These are phyloP conservation scores for Sprattus sprattus DNA, from an alignment of 2,113 vertebrate genomes.

Conservation along the genomic window DNA sequence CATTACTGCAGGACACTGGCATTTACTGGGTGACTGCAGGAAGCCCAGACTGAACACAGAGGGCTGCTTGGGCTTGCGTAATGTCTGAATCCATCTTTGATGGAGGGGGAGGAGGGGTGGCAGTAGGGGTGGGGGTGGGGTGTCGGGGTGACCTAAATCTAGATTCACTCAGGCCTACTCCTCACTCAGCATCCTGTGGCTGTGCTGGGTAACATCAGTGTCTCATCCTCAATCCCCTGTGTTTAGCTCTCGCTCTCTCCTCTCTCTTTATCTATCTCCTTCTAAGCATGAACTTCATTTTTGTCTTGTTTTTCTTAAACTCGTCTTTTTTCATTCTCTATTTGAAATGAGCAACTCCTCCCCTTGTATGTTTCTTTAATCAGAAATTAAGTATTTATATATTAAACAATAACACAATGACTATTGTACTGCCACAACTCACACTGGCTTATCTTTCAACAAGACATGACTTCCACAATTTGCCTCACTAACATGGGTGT, in stretches of 20 bases:
- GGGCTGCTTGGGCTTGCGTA: not conserved
- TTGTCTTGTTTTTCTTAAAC: not conserved
- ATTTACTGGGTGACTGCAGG: not conserved
- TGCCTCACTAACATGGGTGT: not conserved
- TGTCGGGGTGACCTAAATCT: slow-evolving; percentile 49
- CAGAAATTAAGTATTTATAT: not conserved
- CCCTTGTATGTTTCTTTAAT: not conserved
- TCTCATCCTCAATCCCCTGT: not conserved
- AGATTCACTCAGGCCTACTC: slow-evolving; percentile 17
- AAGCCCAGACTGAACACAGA: not conserved
- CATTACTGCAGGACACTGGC: not conserved
- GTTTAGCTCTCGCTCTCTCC: not conserved
- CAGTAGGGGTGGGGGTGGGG: not conserved
- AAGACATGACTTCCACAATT: not conserved
- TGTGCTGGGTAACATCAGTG: not conserved
- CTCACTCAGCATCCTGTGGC: not conserved
- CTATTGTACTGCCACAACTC: not conserved
- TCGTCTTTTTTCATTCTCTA: not conserved
- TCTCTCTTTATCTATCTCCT: not conserved
- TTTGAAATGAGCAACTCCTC: not conserved
- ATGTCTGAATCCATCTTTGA: slow-evolving; percentile 17
- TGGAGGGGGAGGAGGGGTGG: slow-evolving; percentile 21
- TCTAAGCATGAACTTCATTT: not conserved
- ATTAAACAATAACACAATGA: slow-evolving; percentile 19
- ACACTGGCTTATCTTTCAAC: not conserved